These are phyloP conservation scores for Colletes collaris DNA, from an alignment of 2,888 invertebrate species.

Conservation along the genomic window DNA sequence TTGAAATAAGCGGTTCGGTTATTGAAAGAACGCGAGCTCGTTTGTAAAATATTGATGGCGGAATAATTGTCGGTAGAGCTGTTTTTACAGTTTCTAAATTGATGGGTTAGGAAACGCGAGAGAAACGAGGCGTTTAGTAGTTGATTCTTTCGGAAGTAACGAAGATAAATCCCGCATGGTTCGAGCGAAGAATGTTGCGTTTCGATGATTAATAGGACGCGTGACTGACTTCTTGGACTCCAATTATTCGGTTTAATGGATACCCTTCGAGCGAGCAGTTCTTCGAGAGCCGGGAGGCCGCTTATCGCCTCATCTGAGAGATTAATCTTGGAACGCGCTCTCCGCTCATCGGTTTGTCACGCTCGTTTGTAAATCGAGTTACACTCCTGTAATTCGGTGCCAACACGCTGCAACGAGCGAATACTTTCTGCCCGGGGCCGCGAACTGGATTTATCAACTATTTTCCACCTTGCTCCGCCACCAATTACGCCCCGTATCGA, in stretches of 20 bases:
- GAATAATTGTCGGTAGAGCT: too few species aligned
- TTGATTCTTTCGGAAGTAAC: too few species aligned
- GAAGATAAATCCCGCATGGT: too few species aligned
- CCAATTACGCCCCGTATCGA: slow-evolving; percentile 1
- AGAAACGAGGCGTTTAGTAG: too few species aligned
- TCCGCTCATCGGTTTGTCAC: slow-evolving; percentile 29
- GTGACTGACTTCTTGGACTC: slow-evolving; percentile 41
- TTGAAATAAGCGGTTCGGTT: too few species aligned
- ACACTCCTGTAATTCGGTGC: slow-evolving; percentile 25
- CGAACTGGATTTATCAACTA: neutral
- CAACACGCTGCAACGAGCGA: slow-evolving; percentile 11
- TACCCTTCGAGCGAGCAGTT: neutral
- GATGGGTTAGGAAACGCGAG: too few species aligned
- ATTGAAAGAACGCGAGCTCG: too few species aligned
- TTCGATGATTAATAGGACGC: slow-evolving; percentile 33
- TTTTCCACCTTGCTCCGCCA: neutral
- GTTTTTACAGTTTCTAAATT: too few species aligned
- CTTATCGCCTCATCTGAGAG: slow-evolving; percentile 5
- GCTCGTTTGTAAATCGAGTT: slow-evolving; percentile 31
- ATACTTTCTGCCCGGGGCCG: neutral
- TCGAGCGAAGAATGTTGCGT: slow-evolving; percentile 13
- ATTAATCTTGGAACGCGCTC: slow-evolving; percentile 19
- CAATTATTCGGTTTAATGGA: slow-evolving; percentile 32
- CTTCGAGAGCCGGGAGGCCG: neutral
- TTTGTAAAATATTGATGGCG: too few species aligned